These are phyloP conservation scores for Episyrphus balteatus DNA, from an alignment of 1,140 invertebrate genomes.

Conservation along the genomic window DNA sequence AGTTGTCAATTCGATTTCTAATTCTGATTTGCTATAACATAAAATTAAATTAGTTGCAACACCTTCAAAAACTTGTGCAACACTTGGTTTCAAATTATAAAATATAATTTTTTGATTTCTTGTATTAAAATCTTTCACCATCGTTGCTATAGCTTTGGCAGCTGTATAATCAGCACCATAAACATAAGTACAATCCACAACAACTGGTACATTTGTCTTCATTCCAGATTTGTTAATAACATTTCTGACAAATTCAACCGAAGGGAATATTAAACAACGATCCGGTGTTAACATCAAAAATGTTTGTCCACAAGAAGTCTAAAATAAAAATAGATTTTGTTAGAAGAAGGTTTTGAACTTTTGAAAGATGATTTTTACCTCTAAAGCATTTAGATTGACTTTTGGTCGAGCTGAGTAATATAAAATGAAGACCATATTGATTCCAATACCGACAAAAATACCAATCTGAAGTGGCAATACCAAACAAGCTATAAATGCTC, in stretches of 20 bases:
- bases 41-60: constrained; percentile 58
- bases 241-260: constrained; percentile 73
- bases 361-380: constrained; percentile 6
- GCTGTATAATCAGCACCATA: constrained; percentile 74
- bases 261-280: constrained; percentile 77
- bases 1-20: constrained; percentile 53
- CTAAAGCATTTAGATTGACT: constrained; percentile 61
- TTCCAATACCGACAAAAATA: constrained; percentile 74
- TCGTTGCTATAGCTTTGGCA: constrained; percentile 57
- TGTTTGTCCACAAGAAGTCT: constrained; percentile 53
- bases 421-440: constrained; percentile 77
- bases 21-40: constrained; percentile 57
- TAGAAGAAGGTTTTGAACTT: neutral
- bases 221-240: constrained; percentile 69
- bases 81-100: constrained; percentile 68
- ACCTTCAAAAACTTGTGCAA: constrained; percentile 65
- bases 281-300: constrained; percentile 77
- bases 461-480: constrained; percentile 77
- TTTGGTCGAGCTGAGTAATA: constrained; percentile 83
- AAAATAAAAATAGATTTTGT: constrained; percentile 17
- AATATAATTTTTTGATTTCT: constrained; percentile 64
- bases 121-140: constrained; percentile 59
- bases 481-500: constrained; percentile 74
- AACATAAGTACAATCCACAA: constrained; percentile 73
- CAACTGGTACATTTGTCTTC: constrained; percentile 55